Evolutionary conservation across 2,888 invertebrate genomes (phyloP).

Genomic region (Linnaemya tessellans): DNA sequence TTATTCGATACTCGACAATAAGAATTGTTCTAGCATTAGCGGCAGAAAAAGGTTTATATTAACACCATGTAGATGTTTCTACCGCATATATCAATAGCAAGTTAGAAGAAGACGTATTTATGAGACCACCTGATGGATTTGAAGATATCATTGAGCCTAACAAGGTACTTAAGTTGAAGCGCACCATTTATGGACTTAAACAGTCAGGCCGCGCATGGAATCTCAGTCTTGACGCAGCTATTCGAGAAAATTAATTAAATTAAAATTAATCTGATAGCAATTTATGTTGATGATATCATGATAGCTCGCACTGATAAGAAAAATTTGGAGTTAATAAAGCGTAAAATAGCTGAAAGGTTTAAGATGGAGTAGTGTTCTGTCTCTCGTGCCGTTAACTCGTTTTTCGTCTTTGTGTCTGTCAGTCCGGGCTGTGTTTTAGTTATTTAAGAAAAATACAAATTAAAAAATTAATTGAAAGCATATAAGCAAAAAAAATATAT

Average conservation of each 20-base stretch:
- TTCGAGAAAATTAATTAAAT: neutral
- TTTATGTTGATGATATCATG: neutral
- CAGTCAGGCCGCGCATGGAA: neutral
- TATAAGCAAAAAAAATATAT: no score
- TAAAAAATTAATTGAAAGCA: no score
- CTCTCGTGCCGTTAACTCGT: no score
- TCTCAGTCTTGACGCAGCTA: neutral
- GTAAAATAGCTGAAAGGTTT: neutral
- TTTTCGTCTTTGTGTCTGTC: no score
- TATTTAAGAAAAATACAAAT: no score
- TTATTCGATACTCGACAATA: no score
- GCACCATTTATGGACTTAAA: neutral
- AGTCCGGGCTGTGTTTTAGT: no score
- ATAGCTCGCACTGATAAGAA: neutral
- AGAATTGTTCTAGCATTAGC: no score
- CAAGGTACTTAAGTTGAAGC: neutral
- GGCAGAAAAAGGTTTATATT: no score
- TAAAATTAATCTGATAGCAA: neutral
- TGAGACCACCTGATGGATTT: neutral
- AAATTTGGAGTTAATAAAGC: neutral
- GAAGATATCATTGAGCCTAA: neutral
- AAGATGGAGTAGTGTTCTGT: no score
- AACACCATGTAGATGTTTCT: no score
- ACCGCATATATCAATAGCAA: neutral
- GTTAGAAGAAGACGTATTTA: constrained; percentile 6